These are phyloP conservation scores for Camelus dromedarius DNA, from an alignment of 2,113 vertebrate species.

Conservation along the genomic window DNA sequence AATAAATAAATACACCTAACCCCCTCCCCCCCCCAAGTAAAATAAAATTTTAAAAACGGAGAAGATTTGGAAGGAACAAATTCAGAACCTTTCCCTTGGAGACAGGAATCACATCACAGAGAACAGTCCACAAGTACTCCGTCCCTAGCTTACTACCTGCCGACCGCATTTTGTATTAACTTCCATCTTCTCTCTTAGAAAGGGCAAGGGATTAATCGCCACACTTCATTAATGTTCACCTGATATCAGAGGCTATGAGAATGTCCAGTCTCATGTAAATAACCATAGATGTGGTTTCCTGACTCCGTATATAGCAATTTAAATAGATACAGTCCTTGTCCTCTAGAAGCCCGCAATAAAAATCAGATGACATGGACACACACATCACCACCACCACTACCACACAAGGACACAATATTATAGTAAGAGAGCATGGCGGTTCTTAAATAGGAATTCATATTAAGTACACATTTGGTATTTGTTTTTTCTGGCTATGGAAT, in stretches of 20 bases:
- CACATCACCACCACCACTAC: not conserved
- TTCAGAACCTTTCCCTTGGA: not conserved
- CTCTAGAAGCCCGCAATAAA: slow-evolving; percentile 57
- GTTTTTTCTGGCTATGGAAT: slow-evolving; percentile 55
- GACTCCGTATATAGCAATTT: slow-evolving; percentile 39
- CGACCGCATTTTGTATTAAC: not conserved
- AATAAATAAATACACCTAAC: no score
- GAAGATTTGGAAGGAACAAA: not conserved
- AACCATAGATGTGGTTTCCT: slow-evolving; percentile 61
- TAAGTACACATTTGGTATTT: slow-evolving; percentile 14
- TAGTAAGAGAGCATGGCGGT: slow-evolving; percentile 11
- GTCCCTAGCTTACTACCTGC: not conserved
- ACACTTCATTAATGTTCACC: slow-evolving; percentile 11
- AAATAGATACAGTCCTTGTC: slow-evolving; percentile 33
- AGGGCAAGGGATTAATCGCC: not conserved
- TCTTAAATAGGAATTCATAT: slow-evolving; percentile 50
- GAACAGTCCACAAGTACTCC: not conserved
- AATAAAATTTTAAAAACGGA: no score
- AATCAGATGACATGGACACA: slow-evolving; percentile 64
- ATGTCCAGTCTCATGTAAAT: slow-evolving; percentile 49
- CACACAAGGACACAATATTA: not conserved
- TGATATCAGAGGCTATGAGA: slow-evolving; percentile 1
- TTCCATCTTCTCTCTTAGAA: not conserved
- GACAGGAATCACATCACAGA: not conserved
- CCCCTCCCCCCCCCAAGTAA: no score